Evolutionary conservation across 1,140 invertebrate genomes (phyloP).

Genomic region (Drosophila subobscura): DNA sequence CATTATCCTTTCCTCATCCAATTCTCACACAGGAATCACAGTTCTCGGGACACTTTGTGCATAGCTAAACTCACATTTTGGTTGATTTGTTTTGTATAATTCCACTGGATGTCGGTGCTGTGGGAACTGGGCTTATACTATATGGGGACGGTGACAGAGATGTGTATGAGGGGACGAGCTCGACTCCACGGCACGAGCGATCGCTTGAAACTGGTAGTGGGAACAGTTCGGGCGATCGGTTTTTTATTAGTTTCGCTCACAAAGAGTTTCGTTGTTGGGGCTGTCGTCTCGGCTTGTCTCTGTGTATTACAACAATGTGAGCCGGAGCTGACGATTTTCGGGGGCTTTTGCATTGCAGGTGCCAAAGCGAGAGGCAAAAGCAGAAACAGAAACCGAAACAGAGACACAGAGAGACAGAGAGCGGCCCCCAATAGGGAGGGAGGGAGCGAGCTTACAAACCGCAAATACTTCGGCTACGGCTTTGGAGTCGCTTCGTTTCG

Average conservation of each 20-base stretch:
- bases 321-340: slow-evolving; percentile 13
- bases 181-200: slow-evolving; percentile 59
- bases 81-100: neutral
- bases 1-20: slow-evolving; percentile 13
- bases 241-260: slow-evolving; percentile 81
- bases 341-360: slow-evolving; percentile 13
- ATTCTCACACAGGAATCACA: neutral
- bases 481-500: neutral
- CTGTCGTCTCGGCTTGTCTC: slow-evolving; percentile 22
- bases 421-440: slow-evolving; percentile 2
- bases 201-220: slow-evolving; percentile 73
- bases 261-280: slow-evolving; percentile 73
- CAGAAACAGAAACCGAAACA: neutral
- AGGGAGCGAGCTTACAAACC: slow-evolving; percentile 59
- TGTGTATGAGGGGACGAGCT: slow-evolving; percentile 12
- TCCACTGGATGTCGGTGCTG: neutral
- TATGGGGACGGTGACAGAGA: slow-evolving; percentile 13
- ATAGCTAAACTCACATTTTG: neutral
- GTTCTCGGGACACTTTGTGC: neutral
- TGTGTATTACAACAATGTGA: slow-evolving; percentile 62
- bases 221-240: slow-evolving; percentile 70
- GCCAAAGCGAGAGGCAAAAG: slow-evolving; percentile 32
- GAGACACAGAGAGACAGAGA: neutral
- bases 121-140: slow-evolving; percentile 22
- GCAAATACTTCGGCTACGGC: slow-evolving; percentile 57